These are phyloP conservation scores for Danio jaintianensis DNA, from an alignment of 2,797 vertebrate genomes.

Conservation along the genomic window DNA sequence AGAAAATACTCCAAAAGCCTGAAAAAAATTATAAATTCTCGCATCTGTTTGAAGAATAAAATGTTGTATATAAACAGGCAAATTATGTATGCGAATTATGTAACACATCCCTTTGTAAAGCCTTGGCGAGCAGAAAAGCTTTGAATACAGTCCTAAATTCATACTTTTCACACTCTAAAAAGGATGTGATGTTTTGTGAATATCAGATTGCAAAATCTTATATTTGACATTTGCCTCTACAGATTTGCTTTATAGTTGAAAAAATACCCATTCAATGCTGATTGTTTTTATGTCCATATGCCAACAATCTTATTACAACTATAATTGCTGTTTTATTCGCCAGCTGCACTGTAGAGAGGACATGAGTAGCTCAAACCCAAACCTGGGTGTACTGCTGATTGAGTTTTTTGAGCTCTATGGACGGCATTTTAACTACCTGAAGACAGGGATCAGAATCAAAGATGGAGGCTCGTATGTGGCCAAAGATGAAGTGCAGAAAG, in stretches of 20 bases:
- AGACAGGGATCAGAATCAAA: slow-evolving; percentile 98
- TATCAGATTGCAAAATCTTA: background rate
- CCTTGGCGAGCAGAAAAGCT: background rate
- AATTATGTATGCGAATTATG: too few relatives aligned
- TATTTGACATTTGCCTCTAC: background rate
- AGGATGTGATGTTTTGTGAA: background rate
- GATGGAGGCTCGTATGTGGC: slow-evolving; percentile 97
- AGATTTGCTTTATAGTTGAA: background rate
- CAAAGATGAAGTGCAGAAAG: slow-evolving; percentile 97
- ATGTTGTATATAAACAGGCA: too few relatives aligned
- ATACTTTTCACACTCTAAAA: background rate
- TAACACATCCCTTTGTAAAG: background rate
- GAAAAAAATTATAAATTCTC: too few relatives aligned
- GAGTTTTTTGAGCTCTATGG: slow-evolving; percentile 99
- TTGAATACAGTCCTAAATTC: background rate
- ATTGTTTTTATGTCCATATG: background rate
- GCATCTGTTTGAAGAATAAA: too few relatives aligned
- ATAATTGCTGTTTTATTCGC: background rate
- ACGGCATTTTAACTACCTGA: slow-evolving; percentile 97
- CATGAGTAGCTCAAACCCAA: slow-evolving; percentile 89
- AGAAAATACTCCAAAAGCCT: too few relatives aligned
- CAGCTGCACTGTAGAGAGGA: slow-evolving; percentile 96
- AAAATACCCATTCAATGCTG: background rate
- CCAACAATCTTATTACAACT: background rate
- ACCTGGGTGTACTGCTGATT: slow-evolving; percentile 97